These are phyloP conservation scores for Homarus americanus DNA, from an alignment of 1,140 invertebrate genomes.

Conservation along the genomic window DNA sequence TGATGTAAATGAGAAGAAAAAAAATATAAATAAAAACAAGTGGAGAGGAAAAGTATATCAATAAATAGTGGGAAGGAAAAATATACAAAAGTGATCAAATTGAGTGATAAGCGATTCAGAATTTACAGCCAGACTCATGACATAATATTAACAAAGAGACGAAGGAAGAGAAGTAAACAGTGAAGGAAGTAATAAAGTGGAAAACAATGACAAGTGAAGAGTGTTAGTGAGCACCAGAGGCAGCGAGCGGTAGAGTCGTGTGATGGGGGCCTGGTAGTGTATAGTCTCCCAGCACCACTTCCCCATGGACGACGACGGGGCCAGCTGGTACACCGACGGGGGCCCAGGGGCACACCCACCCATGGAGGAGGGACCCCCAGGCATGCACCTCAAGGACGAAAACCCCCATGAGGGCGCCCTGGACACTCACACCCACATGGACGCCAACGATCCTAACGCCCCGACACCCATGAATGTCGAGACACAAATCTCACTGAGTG, in stretches of 20 bases:
- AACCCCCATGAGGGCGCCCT: slow-evolving; percentile 2
- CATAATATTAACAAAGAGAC: no score
- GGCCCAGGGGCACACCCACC: neutral
- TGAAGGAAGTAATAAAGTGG: neutral
- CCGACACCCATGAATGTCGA: slow-evolving; percentile 40
- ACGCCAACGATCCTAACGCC: slow-evolving; percentile 17
- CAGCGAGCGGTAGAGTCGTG: neutral
- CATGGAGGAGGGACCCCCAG: slow-evolving; percentile 9
- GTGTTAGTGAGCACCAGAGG: neutral
- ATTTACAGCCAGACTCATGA: neutral
- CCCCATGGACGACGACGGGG: slow-evolving; percentile 35
- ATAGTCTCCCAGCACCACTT: neutral
- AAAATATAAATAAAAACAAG: neutral
- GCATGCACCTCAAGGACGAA: slow-evolving; percentile 42
- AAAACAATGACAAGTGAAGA: neutral
- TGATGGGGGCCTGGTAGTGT: neutral
- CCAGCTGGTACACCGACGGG: slow-evolving; percentile 25
- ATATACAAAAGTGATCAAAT: neutral
- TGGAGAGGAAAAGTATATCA: neutral
- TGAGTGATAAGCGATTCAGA: neutral
- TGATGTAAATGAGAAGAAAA: no score
- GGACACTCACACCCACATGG: slow-evolving; percentile 37
- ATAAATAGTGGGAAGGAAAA: neutral
- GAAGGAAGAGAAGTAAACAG: neutral
- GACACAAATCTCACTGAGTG: slow-evolving; percentile 16